Percentiles rank a stretch among this genome's conserved stretches.
Conservation (phyloP, 2,113 vertebrate species). For the Lamprologus ornatipinnis region DNA sequence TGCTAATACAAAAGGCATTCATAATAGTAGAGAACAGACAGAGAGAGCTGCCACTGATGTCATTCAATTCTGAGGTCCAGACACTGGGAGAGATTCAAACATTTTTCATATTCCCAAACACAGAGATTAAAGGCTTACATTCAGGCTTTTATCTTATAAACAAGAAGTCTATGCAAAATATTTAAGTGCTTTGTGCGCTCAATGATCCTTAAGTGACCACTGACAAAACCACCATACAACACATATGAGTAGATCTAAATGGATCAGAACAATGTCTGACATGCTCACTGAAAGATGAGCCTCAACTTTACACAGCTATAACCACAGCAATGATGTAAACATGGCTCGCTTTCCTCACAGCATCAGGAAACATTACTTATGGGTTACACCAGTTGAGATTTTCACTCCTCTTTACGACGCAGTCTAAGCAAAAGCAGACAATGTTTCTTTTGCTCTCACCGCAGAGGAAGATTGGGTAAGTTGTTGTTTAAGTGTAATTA, state of each 20-base stretch:
- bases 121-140: slow-evolving; percentile 55
- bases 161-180: slow-evolving; percentile 48
- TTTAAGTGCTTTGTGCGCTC: slow-evolving; percentile 41
- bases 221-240: slow-evolving; percentile 40
- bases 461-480: background rate
- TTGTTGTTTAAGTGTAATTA: slow-evolving; percentile 16
- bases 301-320: slow-evolving; percentile 36
- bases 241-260: slow-evolving; percentile 46
- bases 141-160: slow-evolving; percentile 55
- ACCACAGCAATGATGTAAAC: slow-evolving; percentile 62
- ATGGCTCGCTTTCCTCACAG: slow-evolving; percentile 11
- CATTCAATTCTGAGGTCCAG: slow-evolving; percentile 40
- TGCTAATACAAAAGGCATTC: slow-evolving; percentile 40
- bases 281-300: slow-evolving; percentile 47
- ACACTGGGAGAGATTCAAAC: slow-evolving; percentile 44
- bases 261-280: slow-evolving; percentile 43
- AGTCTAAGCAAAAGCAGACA: slow-evolving; percentile 47
- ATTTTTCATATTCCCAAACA: slow-evolving; percentile 62
- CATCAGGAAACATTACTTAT: slow-evolving; percentile 39
- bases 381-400: slow-evolving; percentile 31
- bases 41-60: slow-evolving; percentile 27
- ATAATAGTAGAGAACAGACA: background rate
- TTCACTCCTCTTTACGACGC: slow-evolving; percentile 34
- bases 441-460: slow-evolving; percentile 21
- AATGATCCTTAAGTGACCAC: slow-evolving; percentile 57